Percentiles rank a stretch among this genome's conserved stretches.
These are phyloP conservation scores for Tribolium freemani DNA, from an alignment of 2,888 invertebrate species.

Conservation along the genomic window DNA sequence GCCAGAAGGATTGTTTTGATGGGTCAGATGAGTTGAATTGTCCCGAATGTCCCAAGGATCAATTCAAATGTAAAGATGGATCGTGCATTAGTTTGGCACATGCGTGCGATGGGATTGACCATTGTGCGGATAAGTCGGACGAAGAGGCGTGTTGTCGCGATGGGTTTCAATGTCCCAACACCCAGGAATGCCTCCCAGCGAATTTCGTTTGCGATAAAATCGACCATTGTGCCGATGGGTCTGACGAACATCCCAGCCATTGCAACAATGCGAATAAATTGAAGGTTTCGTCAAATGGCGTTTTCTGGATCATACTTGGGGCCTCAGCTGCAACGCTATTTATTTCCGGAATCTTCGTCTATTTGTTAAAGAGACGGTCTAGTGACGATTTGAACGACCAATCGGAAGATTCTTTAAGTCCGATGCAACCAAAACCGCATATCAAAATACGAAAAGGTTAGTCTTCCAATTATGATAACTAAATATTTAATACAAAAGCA, in stretches of 20 bases:
- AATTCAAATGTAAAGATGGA: slow-evolving; percentile 75
- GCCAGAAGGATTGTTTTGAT: slow-evolving; percentile 85
- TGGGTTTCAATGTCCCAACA: slow-evolving; percentile 81
- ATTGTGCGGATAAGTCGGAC: slow-evolving; percentile 79
- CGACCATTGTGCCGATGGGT: slow-evolving; percentile 84
- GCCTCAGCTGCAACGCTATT: slow-evolving; percentile 57
- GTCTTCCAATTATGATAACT: too few relatives aligned
- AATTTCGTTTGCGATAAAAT: slow-evolving; percentile 81
- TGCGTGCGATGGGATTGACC: slow-evolving; percentile 74
- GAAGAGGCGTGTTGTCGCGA: slow-evolving; percentile 79
- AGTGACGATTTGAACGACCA: slow-evolving; percentile 71
- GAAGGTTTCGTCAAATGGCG: slow-evolving; percentile 68
- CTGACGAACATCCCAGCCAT: slow-evolving; percentile 80
- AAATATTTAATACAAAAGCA: too few relatives aligned
- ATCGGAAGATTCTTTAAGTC: slow-evolving; percentile 77
- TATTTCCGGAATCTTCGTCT: slow-evolving; percentile 53
- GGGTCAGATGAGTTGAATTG: slow-evolving; percentile 85
- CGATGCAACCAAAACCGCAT: slow-evolving; percentile 65
- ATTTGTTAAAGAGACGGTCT: slow-evolving; percentile 52
- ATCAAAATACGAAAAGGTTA: slow-evolving; percentile 63
- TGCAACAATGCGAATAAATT: slow-evolving; percentile 71
- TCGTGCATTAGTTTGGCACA: slow-evolving; percentile 62
- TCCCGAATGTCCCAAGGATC: slow-evolving; percentile 77
- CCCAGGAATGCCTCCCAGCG: slow-evolving; percentile 79
- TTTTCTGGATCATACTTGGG: slow-evolving; percentile 72